Evolutionary conservation across 2,888 invertebrate species (phyloP), one percentile per base, ranked within the genome.

Genomic region (Leptogaster cylindrica): DNA sequence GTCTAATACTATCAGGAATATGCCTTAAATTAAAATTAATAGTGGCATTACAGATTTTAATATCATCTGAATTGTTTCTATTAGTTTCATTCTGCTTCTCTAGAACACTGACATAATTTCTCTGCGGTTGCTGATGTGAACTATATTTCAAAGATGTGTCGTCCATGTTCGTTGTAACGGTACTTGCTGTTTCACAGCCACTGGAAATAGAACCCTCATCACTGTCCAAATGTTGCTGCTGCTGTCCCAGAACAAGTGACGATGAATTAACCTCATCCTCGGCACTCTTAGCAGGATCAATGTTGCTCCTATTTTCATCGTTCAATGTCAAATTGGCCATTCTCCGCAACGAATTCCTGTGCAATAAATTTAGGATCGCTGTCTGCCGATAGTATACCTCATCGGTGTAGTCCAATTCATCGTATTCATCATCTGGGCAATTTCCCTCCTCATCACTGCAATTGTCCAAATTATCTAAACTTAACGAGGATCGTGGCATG

Each of bases 171-270:
- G 84, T 84, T 66, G 86, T 86, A 41, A 86, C 88, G 6, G 90
- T 90, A 78, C 90, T 90, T 55, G 89, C 89, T 10, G 90, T 90
- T 81, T 91, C 91, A 78, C 91, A 91, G 72, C 91, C 91, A 75
- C 90, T 91, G 71, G 91, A 91, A 76, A 91, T 87, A 58, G 89
- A 89, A 72, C 89, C 88, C 75, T 89, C 89, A 82, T 89, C 89
- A 79, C 88, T 87, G 75, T 89, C 89, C 71, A 85, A 81, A 1
- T 66, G 33, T 55, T 39, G 58, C 6, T 23, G 41, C 14, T 6
- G 18, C 27, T 41, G 27, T 4, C 14, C 20, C 14, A 41, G 18
- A 28, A 28, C 18, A 3, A 52, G 14, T 33, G 7, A 28, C 31
- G 36, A 8, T 2, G 48, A 20, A 12, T 66, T 73, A 23, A 8